phyloP scores from a whole-genome alignment of 2,113 vertebrate genomes.

The Atractosteus spatula region DNA sequence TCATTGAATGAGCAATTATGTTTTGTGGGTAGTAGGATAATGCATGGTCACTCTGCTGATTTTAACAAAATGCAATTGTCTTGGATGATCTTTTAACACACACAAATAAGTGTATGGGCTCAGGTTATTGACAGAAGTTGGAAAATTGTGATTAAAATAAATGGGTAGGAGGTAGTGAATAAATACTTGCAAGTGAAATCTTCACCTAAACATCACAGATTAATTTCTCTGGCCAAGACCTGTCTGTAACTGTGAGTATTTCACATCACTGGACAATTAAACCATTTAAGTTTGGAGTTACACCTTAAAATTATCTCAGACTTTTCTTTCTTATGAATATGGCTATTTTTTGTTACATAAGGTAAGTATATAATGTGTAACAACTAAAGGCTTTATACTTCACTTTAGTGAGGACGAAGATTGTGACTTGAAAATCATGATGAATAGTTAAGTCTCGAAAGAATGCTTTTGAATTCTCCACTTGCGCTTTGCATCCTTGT shows the following conservation, averaged over 20 bases:
- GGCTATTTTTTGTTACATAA: background rate
- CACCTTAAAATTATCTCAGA: background rate
- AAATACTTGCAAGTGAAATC: slow-evolving; percentile 12
- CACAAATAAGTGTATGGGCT: background rate
- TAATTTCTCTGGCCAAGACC: slow-evolving; percentile 14
- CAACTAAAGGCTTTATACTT: background rate
- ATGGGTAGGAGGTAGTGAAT: slow-evolving; percentile 17
- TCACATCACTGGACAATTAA: slow-evolving; percentile 19
- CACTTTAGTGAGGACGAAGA: background rate
- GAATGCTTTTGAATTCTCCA: background rate
- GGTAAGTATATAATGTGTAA: background rate
- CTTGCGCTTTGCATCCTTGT: background rate
- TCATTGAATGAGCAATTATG: background rate
- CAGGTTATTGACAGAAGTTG: background rate
- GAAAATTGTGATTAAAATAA: background rate
- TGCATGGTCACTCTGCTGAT: slow-evolving; percentile 3
- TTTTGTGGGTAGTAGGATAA: background rate
- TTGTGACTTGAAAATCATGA: too few relatives aligned
- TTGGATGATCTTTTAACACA: background rate
- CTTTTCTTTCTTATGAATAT: background rate
- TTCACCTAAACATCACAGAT: slow-evolving; percentile 7
- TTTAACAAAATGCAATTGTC: background rate
- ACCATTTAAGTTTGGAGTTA: background rate
- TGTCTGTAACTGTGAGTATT: slow-evolving; percentile 17
- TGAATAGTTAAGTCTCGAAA: background rate